Percentiles rank a stretch among this genome's conserved stretches.
Evolutionary conservation across 2,113 vertebrate genomes (phyloP).

Genomic region (Dendropsophus ebraccatus): DNA sequence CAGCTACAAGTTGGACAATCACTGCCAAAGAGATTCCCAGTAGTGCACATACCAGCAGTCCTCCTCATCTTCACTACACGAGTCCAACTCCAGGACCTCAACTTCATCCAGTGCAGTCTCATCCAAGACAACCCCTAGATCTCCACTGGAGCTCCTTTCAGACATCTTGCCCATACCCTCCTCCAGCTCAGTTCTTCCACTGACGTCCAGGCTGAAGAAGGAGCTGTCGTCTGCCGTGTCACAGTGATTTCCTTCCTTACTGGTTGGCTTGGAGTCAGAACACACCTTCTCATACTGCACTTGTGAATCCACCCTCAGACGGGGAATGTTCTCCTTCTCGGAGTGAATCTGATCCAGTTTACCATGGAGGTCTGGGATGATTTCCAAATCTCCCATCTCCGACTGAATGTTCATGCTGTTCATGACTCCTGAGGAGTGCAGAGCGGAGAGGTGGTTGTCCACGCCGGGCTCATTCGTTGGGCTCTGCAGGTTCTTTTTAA

Average conservation of each 20-base stretch:
- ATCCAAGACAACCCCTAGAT: constrained; percentile 31
- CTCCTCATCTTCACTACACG: constrained; percentile 79
- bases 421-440: constrained; percentile 65
- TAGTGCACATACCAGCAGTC: constrained; percentile 82
- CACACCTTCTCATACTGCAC: constrained; percentile 70
- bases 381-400: constrained; percentile 63
- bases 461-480: constrained; percentile 43
- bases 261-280: constrained; percentile 52
- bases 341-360: constrained; percentile 65
- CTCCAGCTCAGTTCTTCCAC: constrained; percentile 29
- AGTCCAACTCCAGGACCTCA: constrained; percentile 83
- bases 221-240: neutral
- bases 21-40: too few species aligned
- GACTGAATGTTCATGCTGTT: constrained; percentile 62
- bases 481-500: constrained; percentile 67
- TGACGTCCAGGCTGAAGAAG: constrained; percentile 64
- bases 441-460: constrained; percentile 64
- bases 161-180: constrained; percentile 54
- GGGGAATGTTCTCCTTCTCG: constrained; percentile 64
- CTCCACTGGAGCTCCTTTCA: constrained; percentile 55
- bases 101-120: constrained; percentile 81
- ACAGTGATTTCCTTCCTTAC: constrained; percentile 61
- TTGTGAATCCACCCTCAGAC: constrained; percentile 62
- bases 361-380: constrained; percentile 66
- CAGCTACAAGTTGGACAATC: too few species aligned